phyloP scores from a whole-genome alignment of 1,140 invertebrate genomes.

The Caenorhabditis briggsae region DNA sequence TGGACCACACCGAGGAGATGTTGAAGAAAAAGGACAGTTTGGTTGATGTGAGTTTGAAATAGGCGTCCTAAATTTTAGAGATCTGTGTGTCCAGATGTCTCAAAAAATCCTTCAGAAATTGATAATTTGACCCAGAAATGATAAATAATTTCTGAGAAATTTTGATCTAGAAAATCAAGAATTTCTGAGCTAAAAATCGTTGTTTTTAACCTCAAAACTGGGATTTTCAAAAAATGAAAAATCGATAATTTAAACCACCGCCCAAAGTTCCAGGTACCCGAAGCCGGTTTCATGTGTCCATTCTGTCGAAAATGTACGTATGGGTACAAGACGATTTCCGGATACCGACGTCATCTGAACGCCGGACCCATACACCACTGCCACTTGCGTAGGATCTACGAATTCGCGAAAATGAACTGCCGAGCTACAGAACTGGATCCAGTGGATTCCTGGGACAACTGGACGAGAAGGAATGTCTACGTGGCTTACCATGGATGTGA shows the following conservation, averaged over 20 bases:
- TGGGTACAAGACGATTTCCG: constrained; percentile 62
- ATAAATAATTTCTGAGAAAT: background rate
- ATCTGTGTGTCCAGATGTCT: too few species aligned
- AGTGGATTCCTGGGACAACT: constrained; percentile 30
- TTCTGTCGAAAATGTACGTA: constrained; percentile 63
- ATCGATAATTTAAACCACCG: too few species aligned
- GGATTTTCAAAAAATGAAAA: background rate
- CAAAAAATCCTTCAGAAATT: too few species aligned
- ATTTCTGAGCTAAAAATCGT: too few species aligned
- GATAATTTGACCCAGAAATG: too few species aligned
- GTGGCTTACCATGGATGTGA: constrained; percentile 60
- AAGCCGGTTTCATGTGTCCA: constrained; percentile 57
- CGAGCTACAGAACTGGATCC: constrained; percentile 48
- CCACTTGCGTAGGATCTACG: constrained; percentile 55
- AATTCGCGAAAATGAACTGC: constrained; percentile 57
- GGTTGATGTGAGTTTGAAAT: background rate
- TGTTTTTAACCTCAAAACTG: background rate
- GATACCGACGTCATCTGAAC: constrained; percentile 51
- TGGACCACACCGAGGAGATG: constrained; percentile 42
- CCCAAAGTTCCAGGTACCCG: constrained; percentile 41
- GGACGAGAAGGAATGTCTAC: constrained; percentile 57
- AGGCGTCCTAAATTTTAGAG: too few species aligned
- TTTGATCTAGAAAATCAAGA: too few species aligned
- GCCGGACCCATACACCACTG: constrained; percentile 44
- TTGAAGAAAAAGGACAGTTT: constrained; percentile 3